Evolutionary conservation across 1,140 invertebrate species (phyloP), one percentile per base, ranked within the genome.

Genomic region (Glossosoma conforme): DNA sequence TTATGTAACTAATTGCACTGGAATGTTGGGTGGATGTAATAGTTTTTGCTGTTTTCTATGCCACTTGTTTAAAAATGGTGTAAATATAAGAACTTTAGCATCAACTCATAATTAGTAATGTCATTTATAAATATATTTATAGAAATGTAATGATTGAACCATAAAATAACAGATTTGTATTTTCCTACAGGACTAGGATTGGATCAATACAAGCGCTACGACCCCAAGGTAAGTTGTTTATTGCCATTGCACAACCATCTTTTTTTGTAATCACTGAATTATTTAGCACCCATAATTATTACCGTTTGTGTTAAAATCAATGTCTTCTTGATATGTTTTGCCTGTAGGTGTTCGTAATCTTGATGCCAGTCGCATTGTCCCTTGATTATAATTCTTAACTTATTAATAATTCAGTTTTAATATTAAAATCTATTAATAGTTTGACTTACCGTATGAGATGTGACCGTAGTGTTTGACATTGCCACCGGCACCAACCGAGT

Each of bases 161-260:
- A n/a, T n/a, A n/a, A n/a, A n/a, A n/a, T n/a, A n/a, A n/a, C n/a
- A n/a, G n/a, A n/a, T n/a, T n/a, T n/a, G n/a, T n/a, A n/a, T n/a
- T 53, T 54, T 64, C 68, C 73, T 74, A 44, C 67, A 96, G 93
- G 92, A 56, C 80, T 97, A 60, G 96, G 96, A 17, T 72, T 99
- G 49, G 96, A 99, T 69, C 93, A 97, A 62, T 99, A 93, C 66
- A 91, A 86, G 68, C 81, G 88, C 69, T 95, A 91, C 71, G 93
- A 98, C 74, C 90, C 92, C 9, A 95, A 96, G 84, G 94, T 97
- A 83, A 79, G 67, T 52, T 52, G 14, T 22, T 17, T n/a, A 19
- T 32, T 20, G 8, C 10, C 17, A 32, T 52, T 43, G 36, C 11
- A 35, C 19, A 21, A 33, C 17, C 30, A 15, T 17, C 15, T 38